Base-by-base conservation (phyloP, 1,140 invertebrate species). In the Pectinophora gossypiella region DNA sequence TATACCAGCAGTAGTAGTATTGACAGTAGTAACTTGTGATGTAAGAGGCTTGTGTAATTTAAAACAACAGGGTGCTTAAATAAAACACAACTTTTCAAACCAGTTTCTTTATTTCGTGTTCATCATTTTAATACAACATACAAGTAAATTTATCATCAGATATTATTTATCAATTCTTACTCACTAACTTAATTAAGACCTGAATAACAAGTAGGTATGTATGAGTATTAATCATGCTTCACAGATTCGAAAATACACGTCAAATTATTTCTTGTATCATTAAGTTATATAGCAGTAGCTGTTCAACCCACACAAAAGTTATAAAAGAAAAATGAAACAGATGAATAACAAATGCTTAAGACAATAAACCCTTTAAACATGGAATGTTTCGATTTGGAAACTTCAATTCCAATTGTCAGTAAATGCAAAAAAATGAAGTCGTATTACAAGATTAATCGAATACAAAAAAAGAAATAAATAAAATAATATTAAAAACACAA, bases 61-160 rank as follows among this genome's bases (percentile, higher is more conserved):
- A n/a, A n/a, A n/a, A n/a, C n/a, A n/a, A n/a, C n/a, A n/a, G n/a
- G n/a, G n/a, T n/a, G n/a, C n/a, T 49, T 45, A 81, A 85, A 82
- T 85, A 64, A 83, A 86, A 85, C 73, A n/a, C 60, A 51, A 63
- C 59, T 69, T 58, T 71, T 86, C 81, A 85, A 86, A 86, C 79
- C 83, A 85, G 77, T 83, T 85, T 81, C 72, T 84, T 86, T 86
- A 86, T 86, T 86, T 82, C 76, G 69, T 85, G 79, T 86, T 80
- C 82, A 77, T 82, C 73, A 72, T 85, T 86, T 85, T 80, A 83
- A 85, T 86, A 86, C 83, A 86, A 86, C 83, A 85, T 86, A 86
- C 83, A 85, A 84, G 81, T 87, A 87, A 87, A 87, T 73, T 83
- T 85, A 85, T 87, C 81, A 76, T 86, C 83, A 78, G 77, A 83